A percentile compares a stretch with the other conserved stretches of the same genome.
phyloP scores from a whole-genome alignment of 2,888 invertebrate species.

The Argynnis bischoffii region DNA sequence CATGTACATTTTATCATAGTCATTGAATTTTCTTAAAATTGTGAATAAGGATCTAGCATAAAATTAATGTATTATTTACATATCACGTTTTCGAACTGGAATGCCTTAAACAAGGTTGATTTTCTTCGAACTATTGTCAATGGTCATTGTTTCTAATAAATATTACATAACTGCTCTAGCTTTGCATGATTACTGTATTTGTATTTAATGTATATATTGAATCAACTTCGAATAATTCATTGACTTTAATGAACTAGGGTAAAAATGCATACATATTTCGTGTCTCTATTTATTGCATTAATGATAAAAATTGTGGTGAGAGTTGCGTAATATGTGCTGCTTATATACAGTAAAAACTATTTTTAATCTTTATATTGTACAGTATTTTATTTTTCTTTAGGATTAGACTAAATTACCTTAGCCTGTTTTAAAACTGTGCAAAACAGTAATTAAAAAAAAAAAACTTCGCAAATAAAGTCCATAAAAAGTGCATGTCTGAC shows the following conservation, averaged over 20 bases:
- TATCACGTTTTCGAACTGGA: slow-evolving; percentile 25
- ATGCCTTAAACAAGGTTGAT: neutral
- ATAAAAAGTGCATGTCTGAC: slow-evolving; percentile 7
- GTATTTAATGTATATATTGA: neutral
- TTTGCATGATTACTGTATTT: neutral
- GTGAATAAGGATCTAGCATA: neutral
- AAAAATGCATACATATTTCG: no score
- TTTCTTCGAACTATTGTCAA: neutral
- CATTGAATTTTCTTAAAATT: neutral
- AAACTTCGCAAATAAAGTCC: slow-evolving; percentile 4
- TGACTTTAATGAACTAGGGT: no score
- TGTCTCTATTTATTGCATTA: no score
- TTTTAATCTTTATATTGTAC: no score
- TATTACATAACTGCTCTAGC: neutral
- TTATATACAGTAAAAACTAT: no score
- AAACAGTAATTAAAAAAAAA: neutral
- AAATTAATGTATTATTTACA: slow-evolving; percentile 14
- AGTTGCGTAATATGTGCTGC: no score
- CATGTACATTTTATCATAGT: neutral
- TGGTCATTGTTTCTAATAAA: slow-evolving; percentile 1
- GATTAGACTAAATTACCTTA: no score
- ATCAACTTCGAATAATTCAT: no score
- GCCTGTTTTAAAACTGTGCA: no score
- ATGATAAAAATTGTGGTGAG: no score
- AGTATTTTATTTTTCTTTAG: no score